Base-by-base conservation (phyloP, 2,888 invertebrate genomes). In the Acheta domesticus region DNA sequence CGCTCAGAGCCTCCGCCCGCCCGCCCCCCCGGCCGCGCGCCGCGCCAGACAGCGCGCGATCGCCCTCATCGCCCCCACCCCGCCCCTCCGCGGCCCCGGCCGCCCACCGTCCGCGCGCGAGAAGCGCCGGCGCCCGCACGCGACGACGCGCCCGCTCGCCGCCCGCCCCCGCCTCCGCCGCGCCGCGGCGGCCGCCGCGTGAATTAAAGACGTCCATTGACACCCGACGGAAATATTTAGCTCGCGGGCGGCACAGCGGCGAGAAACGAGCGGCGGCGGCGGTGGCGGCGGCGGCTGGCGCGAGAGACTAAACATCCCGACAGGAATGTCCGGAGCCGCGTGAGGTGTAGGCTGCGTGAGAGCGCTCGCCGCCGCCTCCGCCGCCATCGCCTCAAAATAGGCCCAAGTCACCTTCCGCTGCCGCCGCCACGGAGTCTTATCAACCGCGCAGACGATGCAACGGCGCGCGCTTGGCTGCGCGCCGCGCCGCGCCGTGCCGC, bases 161-260 rank as follows among this genome's bases (percentile, higher is more conserved):
- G 36, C 36, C 36, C 36, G 36, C 36, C 36, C 5, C 36, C 36
- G 36, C 36, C 36, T 3, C 62, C n/a, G 62, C 62, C 62, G 14
- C 5, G 50, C 50, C 12, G 23, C 23, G 23, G 23, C 62, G 14
- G 23, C 23, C 23, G 1, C 23, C 62, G 3, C 62, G 62, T 62
- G 62, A 62, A 62, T 62, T 62, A 19, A 62, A 62, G 62, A 19
- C 14, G 62, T 62, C 36, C 62, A 62, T 62, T 62, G n/a, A 62
- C 62, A 62, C 62, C n/a, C 62, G 16, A 62, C 62, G n/a, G 62
- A 62, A 62, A 62, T 62, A 62, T 62, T 62, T 62, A 62, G 62
- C 62, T 62, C 36, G 36, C 36, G 36, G 36, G 36, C 36, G 8
- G 62, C 62, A 62, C 62, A 62, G n/a, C 62, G n/a, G 62, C 14